Percentiles rank a stretch among this genome's conserved stretches.
phyloP scores from a whole-genome alignment of 2,888 invertebrate species.

The Drosophila siamana region DNA sequence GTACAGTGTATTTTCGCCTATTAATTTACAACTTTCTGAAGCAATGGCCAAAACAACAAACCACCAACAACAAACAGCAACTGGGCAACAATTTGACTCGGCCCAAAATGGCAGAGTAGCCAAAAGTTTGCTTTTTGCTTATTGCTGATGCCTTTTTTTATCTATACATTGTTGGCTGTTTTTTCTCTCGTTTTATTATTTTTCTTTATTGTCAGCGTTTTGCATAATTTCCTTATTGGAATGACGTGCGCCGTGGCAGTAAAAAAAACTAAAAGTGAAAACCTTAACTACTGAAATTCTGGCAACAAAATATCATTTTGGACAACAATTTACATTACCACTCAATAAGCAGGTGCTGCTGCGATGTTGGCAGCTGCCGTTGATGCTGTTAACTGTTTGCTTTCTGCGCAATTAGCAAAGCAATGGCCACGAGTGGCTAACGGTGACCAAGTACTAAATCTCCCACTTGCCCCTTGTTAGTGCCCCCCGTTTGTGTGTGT shows the following conservation, averaged over 20 bases:
- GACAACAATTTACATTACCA: constrained; percentile 40
- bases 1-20: constrained; percentile 76
- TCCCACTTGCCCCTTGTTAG: constrained; percentile 37
- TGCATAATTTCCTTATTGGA: constrained; percentile 64
- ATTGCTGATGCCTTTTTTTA: neutral
- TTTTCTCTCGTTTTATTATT: constrained; percentile 25
- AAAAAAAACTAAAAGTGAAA: constrained; percentile 66
- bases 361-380: neutral
- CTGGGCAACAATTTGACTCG: constrained; percentile 57
- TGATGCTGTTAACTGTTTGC: constrained; percentile 46
- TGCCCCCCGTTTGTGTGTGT: constrained; percentile 24
- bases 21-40: constrained; percentile 76
- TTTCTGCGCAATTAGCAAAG: constrained; percentile 73
- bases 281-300: constrained; percentile 71
- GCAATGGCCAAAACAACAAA: constrained; percentile 55
- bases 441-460: constrained; percentile 57
- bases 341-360: constrained; percentile 25
- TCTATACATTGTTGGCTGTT: neutral
- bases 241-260: constrained; percentile 53
- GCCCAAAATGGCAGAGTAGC: constrained; percentile 65
- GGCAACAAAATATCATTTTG: constrained; percentile 34
- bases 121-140: constrained; percentile 40
- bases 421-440: constrained; percentile 61
- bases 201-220: constrained; percentile 48
- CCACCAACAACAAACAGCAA: too few species aligned